Conservation (phyloP, 2,888 invertebrate species). For the Apantesis nais region DNA sequence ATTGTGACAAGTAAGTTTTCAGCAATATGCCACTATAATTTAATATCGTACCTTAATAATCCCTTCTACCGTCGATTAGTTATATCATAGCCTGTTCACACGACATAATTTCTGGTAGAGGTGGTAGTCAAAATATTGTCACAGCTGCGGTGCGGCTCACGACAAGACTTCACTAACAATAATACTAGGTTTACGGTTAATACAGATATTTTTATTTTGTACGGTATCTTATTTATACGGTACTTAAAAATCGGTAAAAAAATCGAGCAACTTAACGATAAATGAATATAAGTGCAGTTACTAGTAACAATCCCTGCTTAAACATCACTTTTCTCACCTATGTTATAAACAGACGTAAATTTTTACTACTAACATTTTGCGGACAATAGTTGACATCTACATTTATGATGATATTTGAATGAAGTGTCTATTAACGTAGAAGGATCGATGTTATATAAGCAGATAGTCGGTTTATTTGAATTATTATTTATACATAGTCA, state of each 20-base stretch:
- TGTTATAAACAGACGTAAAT: constrained; percentile 1
- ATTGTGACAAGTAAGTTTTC: too few relatives aligned
- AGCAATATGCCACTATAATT: too few relatives aligned
- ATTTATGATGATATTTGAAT: neutral
- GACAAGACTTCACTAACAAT: neutral
- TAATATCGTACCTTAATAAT: too few relatives aligned
- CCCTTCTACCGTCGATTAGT: too few relatives aligned
- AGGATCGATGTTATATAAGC: neutral
- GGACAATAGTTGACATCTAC: neutral
- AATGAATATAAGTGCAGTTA: neutral
- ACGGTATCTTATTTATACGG: neutral
- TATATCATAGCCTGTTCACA: neutral
- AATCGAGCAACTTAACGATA: constrained; percentile 11
- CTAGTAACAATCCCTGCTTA: neutral
- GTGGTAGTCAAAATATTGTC: neutral
- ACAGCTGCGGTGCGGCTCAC: neutral
- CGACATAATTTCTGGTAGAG: neutral
- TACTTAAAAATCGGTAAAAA: constrained; percentile 2
- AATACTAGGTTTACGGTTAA: constrained; percentile 1
- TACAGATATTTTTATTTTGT: constrained; percentile 2
- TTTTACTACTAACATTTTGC: constrained; percentile 10
- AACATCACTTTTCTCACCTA: neutral
- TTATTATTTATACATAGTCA: neutral
- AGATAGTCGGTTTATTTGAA: neutral
- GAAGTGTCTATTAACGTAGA: neutral